phyloP scores from a whole-genome alignment of 2,113 vertebrate species.

The Alouatta palliata region DNA sequence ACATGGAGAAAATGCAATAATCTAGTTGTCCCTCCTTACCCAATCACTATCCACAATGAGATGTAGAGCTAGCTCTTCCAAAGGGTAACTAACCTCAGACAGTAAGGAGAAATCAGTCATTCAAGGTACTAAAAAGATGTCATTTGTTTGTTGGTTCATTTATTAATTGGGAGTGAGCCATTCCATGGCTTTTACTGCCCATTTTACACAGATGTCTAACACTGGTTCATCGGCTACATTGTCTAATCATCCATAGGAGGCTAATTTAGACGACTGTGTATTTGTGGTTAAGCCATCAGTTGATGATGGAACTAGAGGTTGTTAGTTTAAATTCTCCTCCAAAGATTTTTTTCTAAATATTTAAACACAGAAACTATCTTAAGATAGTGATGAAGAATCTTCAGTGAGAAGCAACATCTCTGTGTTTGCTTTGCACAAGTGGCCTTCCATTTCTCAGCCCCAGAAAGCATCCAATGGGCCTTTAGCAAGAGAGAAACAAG shows the following conservation, averaged over 20 bases:
- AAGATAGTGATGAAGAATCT: conserved; percentile 43
- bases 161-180: conserved; percentile 69
- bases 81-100: background rate
- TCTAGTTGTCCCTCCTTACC: background rate
- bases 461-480: background rate
- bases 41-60: background rate
- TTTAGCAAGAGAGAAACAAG: background rate
- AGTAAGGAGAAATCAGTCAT: conserved; percentile 49
- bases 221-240: conserved; percentile 64
- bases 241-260: conserved; percentile 71
- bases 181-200: conserved; percentile 70
- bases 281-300: conserved; percentile 73
- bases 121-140: conserved; percentile 37
- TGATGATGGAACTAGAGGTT: conserved; percentile 67
- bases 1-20: background rate
- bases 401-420: background rate
- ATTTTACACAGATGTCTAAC: conserved; percentile 75
- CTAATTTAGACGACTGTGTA: conserved; percentile 73
- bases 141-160: conserved; percentile 66
- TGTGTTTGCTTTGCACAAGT: background rate
- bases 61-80: conserved; percentile 41
- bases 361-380: conserved; percentile 52
- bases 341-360: conserved; percentile 56
- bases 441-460: background rate
- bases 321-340: conserved; percentile 66